These are phyloP conservation scores for Cryptus viduatorius DNA, from an alignment of 2,888 invertebrate genomes.

Conservation along the genomic window DNA sequence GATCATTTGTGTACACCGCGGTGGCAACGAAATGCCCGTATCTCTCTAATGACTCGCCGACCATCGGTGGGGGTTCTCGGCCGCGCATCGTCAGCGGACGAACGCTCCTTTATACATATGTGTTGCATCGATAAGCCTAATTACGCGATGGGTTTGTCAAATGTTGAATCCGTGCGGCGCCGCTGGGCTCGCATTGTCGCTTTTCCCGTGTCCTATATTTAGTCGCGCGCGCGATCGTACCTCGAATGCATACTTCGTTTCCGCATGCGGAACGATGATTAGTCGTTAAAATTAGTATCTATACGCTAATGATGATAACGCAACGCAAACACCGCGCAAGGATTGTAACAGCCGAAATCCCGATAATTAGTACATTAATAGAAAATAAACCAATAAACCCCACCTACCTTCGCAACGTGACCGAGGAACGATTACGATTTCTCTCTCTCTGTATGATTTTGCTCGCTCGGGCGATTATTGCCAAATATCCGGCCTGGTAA, in stretches of 20 bases:
- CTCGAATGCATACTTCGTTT: slow-evolving; percentile 36
- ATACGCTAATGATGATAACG: slow-evolving; percentile 38
- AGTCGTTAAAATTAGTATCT: slow-evolving; percentile 59
- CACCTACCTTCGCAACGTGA: slow-evolving; percentile 58
- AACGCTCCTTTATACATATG: slow-evolving; percentile 40
- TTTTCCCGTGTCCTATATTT: not conserved
- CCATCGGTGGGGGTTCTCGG: slow-evolving; percentile 26
- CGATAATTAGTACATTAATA: slow-evolving; percentile 67
- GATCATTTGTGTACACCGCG: slow-evolving; percentile 27
- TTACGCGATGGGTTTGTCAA: slow-evolving; percentile 58
- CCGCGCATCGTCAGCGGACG: slow-evolving; percentile 39
- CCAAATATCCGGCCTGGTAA: slow-evolving; percentile 16
- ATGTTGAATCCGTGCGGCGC: slow-evolving; percentile 36
- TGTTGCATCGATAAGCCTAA: slow-evolving; percentile 60
- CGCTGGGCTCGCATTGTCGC: slow-evolving; percentile 11
- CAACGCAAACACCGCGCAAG: slow-evolving; percentile 24
- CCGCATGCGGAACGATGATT: slow-evolving; percentile 51
- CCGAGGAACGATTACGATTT: slow-evolving; percentile 32
- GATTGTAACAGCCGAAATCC: slow-evolving; percentile 49
- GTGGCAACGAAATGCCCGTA: slow-evolving; percentile 38
- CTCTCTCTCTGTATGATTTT: slow-evolving; percentile 23
- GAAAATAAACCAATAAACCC: slow-evolving; percentile 64
- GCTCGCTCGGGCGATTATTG: slow-evolving; percentile 29
- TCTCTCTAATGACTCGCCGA: slow-evolving; percentile 53
- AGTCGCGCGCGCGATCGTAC: slow-evolving; percentile 10